A percentile compares a stretch with the other conserved stretches of the same genome.
phyloP scores from a whole-genome alignment of 2,888 invertebrate genomes.

The Ectemnius continuus region DNA sequence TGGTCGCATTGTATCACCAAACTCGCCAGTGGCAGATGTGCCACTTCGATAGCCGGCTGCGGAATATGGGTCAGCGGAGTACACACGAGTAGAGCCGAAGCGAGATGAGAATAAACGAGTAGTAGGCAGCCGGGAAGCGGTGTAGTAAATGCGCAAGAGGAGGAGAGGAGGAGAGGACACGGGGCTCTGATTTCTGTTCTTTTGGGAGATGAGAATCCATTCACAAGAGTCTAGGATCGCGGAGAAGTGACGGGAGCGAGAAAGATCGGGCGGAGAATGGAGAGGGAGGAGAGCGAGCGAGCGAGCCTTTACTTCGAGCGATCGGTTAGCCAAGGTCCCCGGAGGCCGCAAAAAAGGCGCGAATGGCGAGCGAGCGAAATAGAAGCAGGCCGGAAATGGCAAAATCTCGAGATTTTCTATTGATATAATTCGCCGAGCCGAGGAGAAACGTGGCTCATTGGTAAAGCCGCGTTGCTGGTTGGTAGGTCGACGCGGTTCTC shows the following conservation, averaged over 20 bases:
- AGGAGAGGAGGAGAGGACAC: no score
- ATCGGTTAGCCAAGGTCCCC: background rate
- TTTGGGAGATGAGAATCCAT: background rate
- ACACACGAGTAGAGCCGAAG: background rate
- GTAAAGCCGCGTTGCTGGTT: no score
- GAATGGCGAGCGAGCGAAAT: constrained; percentile 14
- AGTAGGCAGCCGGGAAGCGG: no score
- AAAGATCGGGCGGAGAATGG: constrained; percentile 2
- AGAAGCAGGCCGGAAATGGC: background rate
- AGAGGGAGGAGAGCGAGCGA: background rate
- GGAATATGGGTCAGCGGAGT: background rate
- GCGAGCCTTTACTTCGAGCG: background rate
- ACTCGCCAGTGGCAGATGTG: background rate
- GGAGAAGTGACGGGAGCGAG: background rate
- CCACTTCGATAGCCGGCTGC: background rate
- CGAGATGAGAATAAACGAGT: background rate
- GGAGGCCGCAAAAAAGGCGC: constrained; percentile 2
- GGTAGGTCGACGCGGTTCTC: no score
- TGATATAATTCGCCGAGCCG: no score
- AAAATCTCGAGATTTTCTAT: no score
- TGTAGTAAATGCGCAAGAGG: no score
- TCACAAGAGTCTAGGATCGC: background rate
- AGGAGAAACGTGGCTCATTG: no score
- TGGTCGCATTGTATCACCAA: constrained; percentile 1
- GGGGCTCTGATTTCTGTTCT: background rate